Percentiles rank a stretch among this genome's conserved stretches.
These are phyloP conservation scores for Euthynnus affinis DNA, from an alignment of 2,797 vertebrate species.

Conservation along the genomic window DNA sequence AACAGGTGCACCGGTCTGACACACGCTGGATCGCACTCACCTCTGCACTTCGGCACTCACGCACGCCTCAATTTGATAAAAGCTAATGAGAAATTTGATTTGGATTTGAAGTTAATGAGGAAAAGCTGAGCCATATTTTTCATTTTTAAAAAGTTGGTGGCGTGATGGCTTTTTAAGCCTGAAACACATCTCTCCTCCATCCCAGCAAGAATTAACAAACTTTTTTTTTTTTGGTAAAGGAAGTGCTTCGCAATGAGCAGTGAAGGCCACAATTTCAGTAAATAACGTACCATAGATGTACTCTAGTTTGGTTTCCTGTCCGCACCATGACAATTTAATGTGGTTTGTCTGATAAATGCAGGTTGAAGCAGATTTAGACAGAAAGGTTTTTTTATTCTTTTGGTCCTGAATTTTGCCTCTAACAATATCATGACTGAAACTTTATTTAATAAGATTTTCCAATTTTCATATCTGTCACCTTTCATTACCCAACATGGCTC, in stretches of 20 bases:
- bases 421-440: conserved; percentile 58
- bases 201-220: not conserved
- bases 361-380: conserved; percentile 62
- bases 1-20: conserved; percentile 77
- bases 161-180: not conserved
- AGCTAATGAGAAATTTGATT: conserved; percentile 77
- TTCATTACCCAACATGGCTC: conserved; percentile 36
- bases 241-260: not conserved
- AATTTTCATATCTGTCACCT: conserved; percentile 61
- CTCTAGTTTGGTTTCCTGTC: not conserved
- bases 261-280: not conserved
- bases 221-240: not conserved
- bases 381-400: not conserved
- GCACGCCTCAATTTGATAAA: conserved; percentile 73
- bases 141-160: conserved; percentile 59
- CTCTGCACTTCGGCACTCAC: conserved; percentile 23
- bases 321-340: too few species aligned
- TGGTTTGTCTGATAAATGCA: conserved; percentile 67
- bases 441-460: not conserved
- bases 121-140: conserved; percentile 71
- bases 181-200: not conserved
- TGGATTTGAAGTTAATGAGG: conserved; percentile 78
- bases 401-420: conserved; percentile 17
- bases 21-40: conserved; percentile 32
- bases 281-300: not conserved